These are phyloP conservation scores for Stictocephala bisonia DNA, from an alignment of 2,888 invertebrate species.

Conservation along the genomic window DNA sequence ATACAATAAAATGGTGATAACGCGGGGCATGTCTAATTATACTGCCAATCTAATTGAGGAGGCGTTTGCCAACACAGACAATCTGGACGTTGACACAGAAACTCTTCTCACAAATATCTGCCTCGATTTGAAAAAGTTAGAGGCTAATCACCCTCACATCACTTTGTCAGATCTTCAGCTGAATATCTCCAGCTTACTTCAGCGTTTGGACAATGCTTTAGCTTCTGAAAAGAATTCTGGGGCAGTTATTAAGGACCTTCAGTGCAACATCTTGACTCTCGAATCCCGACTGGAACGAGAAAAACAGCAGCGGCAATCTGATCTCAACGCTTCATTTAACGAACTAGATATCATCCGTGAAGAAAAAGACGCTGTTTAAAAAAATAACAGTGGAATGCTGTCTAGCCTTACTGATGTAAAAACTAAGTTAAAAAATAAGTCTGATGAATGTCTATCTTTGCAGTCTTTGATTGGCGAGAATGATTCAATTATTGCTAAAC, in stretches of 20 bases:
- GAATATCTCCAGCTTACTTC: neutral
- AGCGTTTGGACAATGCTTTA: neutral
- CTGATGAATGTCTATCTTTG: constrained; percentile 8
- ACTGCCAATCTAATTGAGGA: neutral
- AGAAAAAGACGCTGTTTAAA: no score
- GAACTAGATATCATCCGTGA: constrained; percentile 2
- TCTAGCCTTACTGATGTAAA: neutral
- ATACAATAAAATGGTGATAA: constrained; percentile 4
- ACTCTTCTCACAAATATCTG: neutral
- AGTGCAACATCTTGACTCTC: neutral
- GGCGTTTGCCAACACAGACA: neutral
- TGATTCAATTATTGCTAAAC: neutral
- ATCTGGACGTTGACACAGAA: neutral
- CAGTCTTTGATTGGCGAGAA: neutral
- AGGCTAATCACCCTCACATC: constrained; percentile 4
- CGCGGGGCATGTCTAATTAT: neutral
- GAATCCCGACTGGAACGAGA: constrained; percentile 7
- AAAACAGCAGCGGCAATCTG: neutral
- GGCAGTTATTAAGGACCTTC: neutral
- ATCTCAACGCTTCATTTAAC: constrained; percentile 3
- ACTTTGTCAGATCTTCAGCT: constrained; percentile 2
- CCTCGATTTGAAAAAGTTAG: constrained; percentile 1
- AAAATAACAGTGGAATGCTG: neutral
- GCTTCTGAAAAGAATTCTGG: neutral
- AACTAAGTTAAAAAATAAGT: neutral